Conservation (phyloP, 2,113 vertebrate genomes). For the Stegostoma tigrinum region DNA sequence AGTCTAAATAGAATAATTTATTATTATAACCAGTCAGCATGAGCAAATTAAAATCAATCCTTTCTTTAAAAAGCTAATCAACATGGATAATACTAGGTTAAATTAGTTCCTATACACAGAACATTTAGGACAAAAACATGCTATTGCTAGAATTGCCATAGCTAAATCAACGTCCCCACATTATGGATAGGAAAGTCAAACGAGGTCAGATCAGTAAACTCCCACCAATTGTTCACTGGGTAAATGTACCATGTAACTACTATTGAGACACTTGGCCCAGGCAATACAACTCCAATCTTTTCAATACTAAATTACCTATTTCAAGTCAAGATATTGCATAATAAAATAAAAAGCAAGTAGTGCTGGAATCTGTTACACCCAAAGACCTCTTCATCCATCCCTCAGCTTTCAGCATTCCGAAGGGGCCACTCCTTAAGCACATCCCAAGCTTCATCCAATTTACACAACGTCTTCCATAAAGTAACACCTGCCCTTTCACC, state of each 20-base stretch:
- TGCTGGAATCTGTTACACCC: too few species aligned
- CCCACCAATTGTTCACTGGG: background rate
- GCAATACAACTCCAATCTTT: background rate
- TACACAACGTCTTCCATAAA: too few species aligned
- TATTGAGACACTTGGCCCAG: background rate
- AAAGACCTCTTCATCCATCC: too few species aligned
- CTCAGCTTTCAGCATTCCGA: too few species aligned
- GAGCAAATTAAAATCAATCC: background rate
- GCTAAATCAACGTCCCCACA: background rate
- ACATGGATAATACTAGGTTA: background rate
- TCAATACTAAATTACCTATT: background rate
- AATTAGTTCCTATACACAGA: background rate
- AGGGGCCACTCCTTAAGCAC: too few species aligned
- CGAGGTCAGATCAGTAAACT: background rate
- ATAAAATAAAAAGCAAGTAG: too few species aligned
- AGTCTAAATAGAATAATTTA: background rate
- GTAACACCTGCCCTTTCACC: too few species aligned
- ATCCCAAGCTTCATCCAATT: too few species aligned
- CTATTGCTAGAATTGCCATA: background rate
- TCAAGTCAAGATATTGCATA: background rate
- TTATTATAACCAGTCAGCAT: background rate
- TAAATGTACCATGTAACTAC: background rate
- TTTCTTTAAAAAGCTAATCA: background rate
- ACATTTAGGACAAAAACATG: background rate
- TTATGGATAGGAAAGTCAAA: background rate